A percentile compares a stretch with the other conserved stretches of the same genome.
Evolutionary conservation across 2,113 vertebrate species (phyloP).

Genomic region (Malurus melanocephalus): DNA sequence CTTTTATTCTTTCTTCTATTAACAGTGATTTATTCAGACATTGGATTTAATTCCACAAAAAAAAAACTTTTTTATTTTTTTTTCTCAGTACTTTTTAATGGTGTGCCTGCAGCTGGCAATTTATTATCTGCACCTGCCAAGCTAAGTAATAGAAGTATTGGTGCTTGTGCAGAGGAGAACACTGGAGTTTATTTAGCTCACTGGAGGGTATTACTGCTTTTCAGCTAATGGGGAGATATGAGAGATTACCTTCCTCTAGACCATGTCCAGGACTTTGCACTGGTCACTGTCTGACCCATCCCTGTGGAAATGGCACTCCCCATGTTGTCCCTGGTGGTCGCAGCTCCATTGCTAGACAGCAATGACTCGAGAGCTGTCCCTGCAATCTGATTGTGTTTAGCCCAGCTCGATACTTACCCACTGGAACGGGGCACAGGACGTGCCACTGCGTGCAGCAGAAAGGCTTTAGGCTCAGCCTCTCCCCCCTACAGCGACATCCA

Average conservation of each 20-base stretch:
- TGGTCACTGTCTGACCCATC: fast-evolving
- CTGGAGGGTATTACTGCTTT: background rate
- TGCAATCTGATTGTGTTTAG: background rate
- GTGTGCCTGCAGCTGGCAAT: background rate
- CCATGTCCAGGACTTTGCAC: too few species aligned
- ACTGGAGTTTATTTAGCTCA: background rate
- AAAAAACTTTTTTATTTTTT: background rate
- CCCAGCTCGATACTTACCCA: fast-evolving
- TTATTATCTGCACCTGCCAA: background rate
- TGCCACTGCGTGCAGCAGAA: background rate
- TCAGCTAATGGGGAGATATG: background rate
- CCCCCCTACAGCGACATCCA: background rate
- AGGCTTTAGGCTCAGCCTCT: background rate
- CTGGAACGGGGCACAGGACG: background rate
- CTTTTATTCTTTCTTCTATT: background rate
- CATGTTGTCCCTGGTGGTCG: fast-evolving
- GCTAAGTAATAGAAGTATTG: background rate
- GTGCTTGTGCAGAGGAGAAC: background rate
- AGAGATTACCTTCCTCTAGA: background rate
- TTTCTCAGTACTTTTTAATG: background rate
- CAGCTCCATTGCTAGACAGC: background rate
- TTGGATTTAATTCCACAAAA: background rate
- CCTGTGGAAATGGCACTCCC: background rate
- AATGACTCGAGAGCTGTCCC: fast-evolving
- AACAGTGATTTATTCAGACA: background rate